Percentiles rank a stretch among this genome's conserved stretches.
phyloP scores from a whole-genome alignment of 2,888 invertebrate species.

The Agrypnus murinus region DNA sequence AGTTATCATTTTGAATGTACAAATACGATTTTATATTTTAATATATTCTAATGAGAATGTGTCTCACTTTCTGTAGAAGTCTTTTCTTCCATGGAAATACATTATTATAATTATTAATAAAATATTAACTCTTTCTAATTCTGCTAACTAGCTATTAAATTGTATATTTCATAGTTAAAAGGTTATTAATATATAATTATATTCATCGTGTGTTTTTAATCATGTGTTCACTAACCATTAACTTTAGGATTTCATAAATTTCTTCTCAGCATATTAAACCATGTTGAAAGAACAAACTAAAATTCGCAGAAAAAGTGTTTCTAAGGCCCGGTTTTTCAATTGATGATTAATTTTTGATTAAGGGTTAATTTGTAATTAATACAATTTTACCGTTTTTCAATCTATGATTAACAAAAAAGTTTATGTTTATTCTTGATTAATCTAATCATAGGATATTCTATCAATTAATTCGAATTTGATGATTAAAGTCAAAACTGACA shows the following conservation, averaged over 20 bases:
- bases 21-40: slow-evolving; percentile 31
- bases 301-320: too few relatives aligned
- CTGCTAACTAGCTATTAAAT: slow-evolving; percentile 25
- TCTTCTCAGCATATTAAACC: too few relatives aligned
- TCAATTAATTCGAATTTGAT: too few relatives aligned
- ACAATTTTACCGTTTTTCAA: too few relatives aligned
- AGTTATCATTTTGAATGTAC: slow-evolving; percentile 33
- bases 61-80: slow-evolving; percentile 57
- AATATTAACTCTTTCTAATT: slow-evolving; percentile 24
- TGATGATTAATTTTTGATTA: too few relatives aligned
- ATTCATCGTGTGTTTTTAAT: slow-evolving; percentile 30
- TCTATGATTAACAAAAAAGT: too few relatives aligned
- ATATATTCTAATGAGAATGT: slow-evolving; percentile 36
- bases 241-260: neutral
- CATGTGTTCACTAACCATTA: slow-evolving; percentile 32
- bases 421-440: too few relatives aligned
- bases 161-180: slow-evolving; percentile 27
- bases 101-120: neutral
- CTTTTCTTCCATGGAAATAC: slow-evolving; percentile 58
- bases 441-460: too few relatives aligned
- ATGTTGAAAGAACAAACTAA: too few relatives aligned
- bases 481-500: too few relatives aligned
- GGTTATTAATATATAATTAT: slow-evolving; percentile 23
- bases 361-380: too few relatives aligned
- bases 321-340: too few relatives aligned